phyloP scores from a whole-genome alignment of 2,113 vertebrate species.

The Junco hyemalis region DNA sequence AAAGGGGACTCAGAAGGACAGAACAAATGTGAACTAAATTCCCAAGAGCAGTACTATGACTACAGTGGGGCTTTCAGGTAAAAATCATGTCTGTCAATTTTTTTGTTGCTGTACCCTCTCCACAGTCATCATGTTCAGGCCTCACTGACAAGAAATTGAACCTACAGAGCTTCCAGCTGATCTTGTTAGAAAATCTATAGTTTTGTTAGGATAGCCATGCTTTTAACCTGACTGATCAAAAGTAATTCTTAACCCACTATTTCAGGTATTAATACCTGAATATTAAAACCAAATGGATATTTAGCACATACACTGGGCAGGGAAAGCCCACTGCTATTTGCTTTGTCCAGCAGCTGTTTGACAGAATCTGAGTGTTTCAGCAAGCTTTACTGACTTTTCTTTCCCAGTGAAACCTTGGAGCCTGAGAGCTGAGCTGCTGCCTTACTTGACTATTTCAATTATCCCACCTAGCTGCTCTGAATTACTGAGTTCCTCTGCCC shows the following conservation, averaged over 20 bases:
- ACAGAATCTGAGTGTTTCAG: background rate
- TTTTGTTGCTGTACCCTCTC: background rate
- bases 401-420: background rate
- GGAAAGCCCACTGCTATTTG: background rate
- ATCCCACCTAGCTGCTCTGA: background rate
- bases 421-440: background rate
- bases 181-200: background rate
- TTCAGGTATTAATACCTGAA: background rate
- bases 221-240: background rate
- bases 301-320: background rate
- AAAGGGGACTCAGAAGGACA: conserved; percentile 70
- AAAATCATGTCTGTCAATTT: background rate
- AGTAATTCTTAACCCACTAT: background rate
- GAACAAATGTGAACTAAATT: conserved; percentile 74
- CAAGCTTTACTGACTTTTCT: background rate
- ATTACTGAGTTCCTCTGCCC: rapidly evolving
- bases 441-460: background rate
- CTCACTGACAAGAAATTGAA: background rate
- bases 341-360: background rate
- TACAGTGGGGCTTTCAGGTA: conserved; percentile 94
- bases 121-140: background rate
- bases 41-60: conserved; percentile 81
- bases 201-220: background rate
- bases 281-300: background rate
- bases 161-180: background rate